Evolutionary conservation across 1,140 invertebrate species (phyloP), one percentile per base, ranked within the genome.

Genomic region (Bombus impatiens): DNA sequence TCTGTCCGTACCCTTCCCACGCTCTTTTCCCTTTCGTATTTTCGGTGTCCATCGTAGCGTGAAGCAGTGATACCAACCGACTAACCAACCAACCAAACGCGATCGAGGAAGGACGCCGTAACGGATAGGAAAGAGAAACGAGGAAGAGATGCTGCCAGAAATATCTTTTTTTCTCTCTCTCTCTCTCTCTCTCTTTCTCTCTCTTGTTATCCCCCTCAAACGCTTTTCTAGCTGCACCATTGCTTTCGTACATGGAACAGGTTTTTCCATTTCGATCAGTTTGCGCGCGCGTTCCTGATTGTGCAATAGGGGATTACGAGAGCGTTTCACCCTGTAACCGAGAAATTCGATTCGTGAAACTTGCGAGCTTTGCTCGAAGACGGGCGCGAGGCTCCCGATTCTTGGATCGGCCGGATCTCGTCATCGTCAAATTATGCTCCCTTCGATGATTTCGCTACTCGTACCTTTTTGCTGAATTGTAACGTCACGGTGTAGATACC

Each of bases 41-140:
- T 92, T 92, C 86, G 89, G 91, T 86, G 81, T 74, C 67, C 89
- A 88, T 83, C 71, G 89, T 91, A 92, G 81, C 90, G 90, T 92
- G 87, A 92, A 92, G 87, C 87, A 89, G 90, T 91, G 91, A 92
- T 92, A 77, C 75, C 35, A n/a, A 72, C 68, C 68, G 35, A 91
- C 89, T 88, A 81, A 86, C 79, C 86, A 84, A 85, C 85, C 78
- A 80, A 84, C 75, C 74, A 67, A 86, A 80, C 59, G 70, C 88
- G 79, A 86, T 82, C 83, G 76, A 79, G 84, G 32, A 88, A 72
- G 47, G 67, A 67, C 18, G 62, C 25, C 44, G 37, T 59, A 18
- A 65, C 32, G 28, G 47, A 81, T 72, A 37, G 87, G 42, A 25
- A 57, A 78, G 59, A 62, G 37, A 59, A 28, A 44, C 67, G 28